Evolutionary conservation across 2,888 invertebrate species (phyloP).

Genomic region (Callinectes sapidus): DNA sequence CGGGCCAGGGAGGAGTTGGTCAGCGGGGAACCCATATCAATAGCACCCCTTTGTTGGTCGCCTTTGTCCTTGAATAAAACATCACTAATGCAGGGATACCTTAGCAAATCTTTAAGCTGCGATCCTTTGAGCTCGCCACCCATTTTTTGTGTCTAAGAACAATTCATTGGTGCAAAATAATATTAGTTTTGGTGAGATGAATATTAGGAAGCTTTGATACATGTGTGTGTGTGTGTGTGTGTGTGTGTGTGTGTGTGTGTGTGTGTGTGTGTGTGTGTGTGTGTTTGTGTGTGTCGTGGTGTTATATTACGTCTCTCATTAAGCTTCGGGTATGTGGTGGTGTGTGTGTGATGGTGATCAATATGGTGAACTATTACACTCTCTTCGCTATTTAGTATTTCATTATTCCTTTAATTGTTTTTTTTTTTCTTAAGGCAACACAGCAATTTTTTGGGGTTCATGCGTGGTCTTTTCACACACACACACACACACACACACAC

Average conservation of each 20-base stretch:
- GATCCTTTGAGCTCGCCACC: background rate
- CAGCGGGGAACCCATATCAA: slow-evolving; percentile 35
- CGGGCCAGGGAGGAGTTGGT: background rate
- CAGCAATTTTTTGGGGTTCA: no score
- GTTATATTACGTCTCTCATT: background rate
- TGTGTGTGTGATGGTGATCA: background rate
- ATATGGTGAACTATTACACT: no score
- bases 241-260: slow-evolving; percentile 19
- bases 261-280: slow-evolving; percentile 21
- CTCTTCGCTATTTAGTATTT: no score
- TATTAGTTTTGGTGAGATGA: background rate
- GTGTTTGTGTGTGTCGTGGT: background rate
- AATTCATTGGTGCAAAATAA: background rate
- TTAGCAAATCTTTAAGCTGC: slow-evolving; percentile 24
- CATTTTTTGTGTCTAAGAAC: slow-evolving; percentile 28
- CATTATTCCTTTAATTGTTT: no score
- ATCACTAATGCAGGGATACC: slow-evolving; percentile 27
- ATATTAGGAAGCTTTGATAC: background rate
- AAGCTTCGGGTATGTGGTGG: background rate
- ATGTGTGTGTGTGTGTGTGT: background rate
- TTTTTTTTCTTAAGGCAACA: no score
- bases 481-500: no score
- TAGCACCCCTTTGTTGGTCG: slow-evolving; percentile 1
- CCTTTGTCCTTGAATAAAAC: slow-evolving; percentile 33
- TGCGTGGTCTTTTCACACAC: no score